Percentiles rank a stretch among this genome's conserved stretches.
These are phyloP conservation scores for Galbula dea DNA, from an alignment of 2,113 vertebrate species.

Conservation along the genomic window DNA sequence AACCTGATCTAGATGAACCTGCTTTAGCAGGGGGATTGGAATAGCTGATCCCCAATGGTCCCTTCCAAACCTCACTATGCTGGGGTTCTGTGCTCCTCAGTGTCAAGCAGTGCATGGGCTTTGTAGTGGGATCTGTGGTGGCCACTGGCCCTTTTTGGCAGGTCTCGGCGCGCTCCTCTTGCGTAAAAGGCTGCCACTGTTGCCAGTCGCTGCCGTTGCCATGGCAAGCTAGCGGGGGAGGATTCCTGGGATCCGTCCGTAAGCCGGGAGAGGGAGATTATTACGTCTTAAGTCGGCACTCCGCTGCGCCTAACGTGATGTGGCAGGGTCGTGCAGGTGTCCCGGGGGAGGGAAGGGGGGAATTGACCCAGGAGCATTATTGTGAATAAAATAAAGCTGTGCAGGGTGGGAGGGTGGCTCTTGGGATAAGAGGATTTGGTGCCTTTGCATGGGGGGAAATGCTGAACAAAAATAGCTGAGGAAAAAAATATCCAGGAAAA, in stretches of 20 bases:
- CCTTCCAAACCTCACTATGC: background rate
- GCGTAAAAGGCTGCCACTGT: background rate
- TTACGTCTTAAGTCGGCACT: background rate
- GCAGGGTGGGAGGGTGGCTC: background rate
- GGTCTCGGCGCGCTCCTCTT: background rate
- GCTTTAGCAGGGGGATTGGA: background rate
- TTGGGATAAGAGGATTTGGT: slow-evolving; percentile 12
- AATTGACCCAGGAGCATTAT: slow-evolving; percentile 19
- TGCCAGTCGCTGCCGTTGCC: background rate
- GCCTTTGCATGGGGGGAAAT: background rate
- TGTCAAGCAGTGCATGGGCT: no score
- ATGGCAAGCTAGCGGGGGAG: background rate
- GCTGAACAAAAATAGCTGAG: background rate
- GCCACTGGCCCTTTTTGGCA: background rate
- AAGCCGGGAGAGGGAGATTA: background rate
- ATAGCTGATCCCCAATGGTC: background rate
- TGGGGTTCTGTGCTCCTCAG: no score
- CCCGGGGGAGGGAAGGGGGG: slow-evolving; percentile 20
- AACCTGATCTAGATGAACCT: background rate
- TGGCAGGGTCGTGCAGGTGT: slow-evolving; percentile 4
- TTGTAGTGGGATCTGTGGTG: background rate
- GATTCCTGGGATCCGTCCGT: background rate
- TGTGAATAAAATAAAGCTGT: slow-evolving; percentile 35
- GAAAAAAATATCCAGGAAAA: background rate
- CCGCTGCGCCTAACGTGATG: background rate